These are phyloP conservation scores for Dendrocincla fuliginosa DNA, from an alignment of 2,797 vertebrate genomes.

Conservation along the genomic window DNA sequence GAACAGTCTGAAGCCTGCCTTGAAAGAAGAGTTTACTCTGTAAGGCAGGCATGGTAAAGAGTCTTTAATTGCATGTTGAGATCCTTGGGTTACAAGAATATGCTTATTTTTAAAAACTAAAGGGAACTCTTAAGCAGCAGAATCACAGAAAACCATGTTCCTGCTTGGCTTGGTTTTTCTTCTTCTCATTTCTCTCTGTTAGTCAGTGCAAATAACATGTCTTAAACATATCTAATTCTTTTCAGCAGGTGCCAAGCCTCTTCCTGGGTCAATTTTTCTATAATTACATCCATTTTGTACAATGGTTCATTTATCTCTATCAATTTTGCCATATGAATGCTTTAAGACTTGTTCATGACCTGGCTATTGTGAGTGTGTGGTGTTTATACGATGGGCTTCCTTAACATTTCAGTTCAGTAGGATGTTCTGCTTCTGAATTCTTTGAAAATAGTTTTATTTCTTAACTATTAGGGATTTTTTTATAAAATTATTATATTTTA, in stretches of 20 bases:
- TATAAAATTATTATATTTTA: background rate
- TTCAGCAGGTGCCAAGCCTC: background rate
- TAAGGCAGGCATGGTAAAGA: background rate
- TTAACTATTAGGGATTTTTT: background rate
- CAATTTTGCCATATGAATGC: background rate
- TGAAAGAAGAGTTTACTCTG: background rate
- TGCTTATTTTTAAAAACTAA: background rate
- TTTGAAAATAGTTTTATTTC: constrained; percentile 18
- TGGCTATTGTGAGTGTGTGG: background rate
- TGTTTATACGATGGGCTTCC: background rate
- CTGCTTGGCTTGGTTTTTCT: background rate
- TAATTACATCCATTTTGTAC: constrained; percentile 5
- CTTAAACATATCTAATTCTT: background rate
- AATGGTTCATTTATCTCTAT: background rate
- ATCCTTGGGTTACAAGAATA: background rate
- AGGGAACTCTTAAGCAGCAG: background rate
- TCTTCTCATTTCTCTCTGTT: background rate
- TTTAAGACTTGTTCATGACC: background rate
- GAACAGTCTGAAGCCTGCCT: background rate
- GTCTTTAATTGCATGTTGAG: background rate
- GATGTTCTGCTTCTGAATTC: background rate
- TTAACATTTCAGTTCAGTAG: background rate
- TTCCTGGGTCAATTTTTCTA: constrained; percentile 5
- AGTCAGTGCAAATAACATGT: background rate
- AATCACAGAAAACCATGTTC: background rate